Conservation (phyloP, 2,888 invertebrate genomes). For the Diarsia brunnea region DNA sequence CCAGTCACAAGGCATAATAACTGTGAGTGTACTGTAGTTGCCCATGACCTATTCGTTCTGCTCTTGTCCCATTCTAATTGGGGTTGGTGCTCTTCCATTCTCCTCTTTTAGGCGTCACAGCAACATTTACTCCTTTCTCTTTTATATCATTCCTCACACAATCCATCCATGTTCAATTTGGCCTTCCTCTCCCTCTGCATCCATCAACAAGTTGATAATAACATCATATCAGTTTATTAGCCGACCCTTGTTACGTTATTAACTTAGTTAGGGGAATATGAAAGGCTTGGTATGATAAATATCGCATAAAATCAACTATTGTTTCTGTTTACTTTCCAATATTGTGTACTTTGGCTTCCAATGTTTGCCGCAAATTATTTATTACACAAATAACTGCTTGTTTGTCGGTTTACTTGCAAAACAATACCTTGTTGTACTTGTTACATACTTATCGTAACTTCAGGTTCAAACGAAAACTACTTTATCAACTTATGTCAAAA, state of each 20-base stretch:
- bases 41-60: too few relatives aligned
- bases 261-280: background rate
- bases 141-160: background rate
- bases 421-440: slow-evolving; percentile 29
- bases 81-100: too few relatives aligned
- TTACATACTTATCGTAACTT: slow-evolving; percentile 17
- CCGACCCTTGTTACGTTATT: background rate
- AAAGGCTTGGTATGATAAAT: background rate
- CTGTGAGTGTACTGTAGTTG: too few relatives aligned
- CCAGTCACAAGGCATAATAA: too few relatives aligned
- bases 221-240: background rate
- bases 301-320: background rate
- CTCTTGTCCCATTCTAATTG: too few relatives aligned
- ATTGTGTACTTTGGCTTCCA: slow-evolving; percentile 5
- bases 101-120: too few relatives aligned
- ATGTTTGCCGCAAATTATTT: slow-evolving; percentile 34
- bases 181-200: background rate
- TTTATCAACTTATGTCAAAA: background rate
- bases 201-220: background rate
- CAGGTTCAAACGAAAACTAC: slow-evolving; percentile 10
- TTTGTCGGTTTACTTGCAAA: slow-evolving; percentile 27
- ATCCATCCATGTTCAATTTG: background rate
- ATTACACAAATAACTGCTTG: slow-evolving; percentile 19
- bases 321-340: slow-evolving; percentile 6
- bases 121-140: too few relatives aligned